Evolutionary conservation across 2,113 vertebrate species (phyloP), one percentile per base, ranked within the genome.

Genomic region (Sander lucioperca): DNA sequence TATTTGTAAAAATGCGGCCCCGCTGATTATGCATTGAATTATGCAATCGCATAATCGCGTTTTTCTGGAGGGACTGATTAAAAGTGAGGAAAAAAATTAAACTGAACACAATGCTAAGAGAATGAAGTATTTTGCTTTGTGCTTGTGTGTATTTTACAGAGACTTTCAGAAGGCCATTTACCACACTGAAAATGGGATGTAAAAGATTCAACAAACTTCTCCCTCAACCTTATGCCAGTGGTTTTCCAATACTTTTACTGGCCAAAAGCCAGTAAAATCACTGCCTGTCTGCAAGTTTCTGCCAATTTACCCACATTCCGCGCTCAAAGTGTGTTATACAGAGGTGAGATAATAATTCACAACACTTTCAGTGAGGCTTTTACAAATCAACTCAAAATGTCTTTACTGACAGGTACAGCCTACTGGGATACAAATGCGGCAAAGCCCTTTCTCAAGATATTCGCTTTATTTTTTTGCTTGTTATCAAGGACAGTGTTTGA

Each of bases 361-460:
- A 79, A 47, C 51, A 23, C 74, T 82, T 65, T 72, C 23, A 72
- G 59, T 56, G 25, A 78, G 58, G 73, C 77, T 78, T 85, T 88
- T 63, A 79, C 67, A 84, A 79, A 92, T 85, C 63, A 87, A 77
- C 64, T 83, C 54, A 64, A 82, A 73, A 88, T 33, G 62, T 63
- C 45, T 79, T 68, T 36, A 59, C 63, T 79, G 80, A 75, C 79
- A 89, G 83, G 74, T 27, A 25, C 30, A 63, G 56, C 76, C 83
- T 45, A 30, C 48, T 23, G 65, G 51, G 59, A 85, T 61, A 78
- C 59, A 77, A 80, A 83, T 36, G 27, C 30, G 54, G 54, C 81
- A 86, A 82, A 72, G 64, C 5, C 5, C 50, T 56, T 73, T 79
- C 64, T 81, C 36, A 45, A 79, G 21, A 65, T 80, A 47, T 47